Evolutionary conservation across 2,888 invertebrate genomes (phyloP), one percentile per base, ranked within the genome.

Genomic region (Oligia latruncula): DNA sequence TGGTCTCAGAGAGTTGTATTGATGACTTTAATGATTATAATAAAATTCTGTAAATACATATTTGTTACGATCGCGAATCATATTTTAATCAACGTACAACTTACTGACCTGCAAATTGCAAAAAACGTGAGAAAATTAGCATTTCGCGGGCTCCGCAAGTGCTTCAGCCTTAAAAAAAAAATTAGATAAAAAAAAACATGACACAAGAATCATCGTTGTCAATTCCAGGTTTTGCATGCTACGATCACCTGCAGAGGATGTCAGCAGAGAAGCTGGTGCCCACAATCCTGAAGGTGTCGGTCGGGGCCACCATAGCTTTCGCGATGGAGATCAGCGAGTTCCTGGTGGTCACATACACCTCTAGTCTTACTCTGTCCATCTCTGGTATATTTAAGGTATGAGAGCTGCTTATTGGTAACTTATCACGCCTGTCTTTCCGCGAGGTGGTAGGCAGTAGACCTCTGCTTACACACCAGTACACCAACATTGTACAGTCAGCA

Each of bases 321-420:
- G 97, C 98, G 71, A 99, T 99, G 99, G 99, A 99, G 97, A 97
- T 99, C 85, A 98, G 98, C 94, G 99, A 99, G 96, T 99, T 99
- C 94, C 97, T 99, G 86, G 98, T 99, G 52, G 98, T 99, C 80
- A 98, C 98, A 0, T 98, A 98, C 94, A 99, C 99, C 0, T 99
- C 99, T 90, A 99, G 99, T 97, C 98, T 99, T 77, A 99, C 99
- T 0, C 97, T 99, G 67, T 99, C 99, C 43, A 98, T 99, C 89
- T 98, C 99, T 70, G 99, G 99, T 80, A 99, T 99, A 93, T 98
- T 99, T 93, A 99, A 99, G 98, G 99, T 99, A 95, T 40, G 70
- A 40, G 46, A 46, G 20, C 23, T 71, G 23, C 55, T n/a, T 55
- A 35, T 71, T 40, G 23, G 9, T 40, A 40, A 40, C 40, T 17